Conservation (phyloP, 2,797 vertebrate species). For the Stomatorhinus walkeri region DNA sequence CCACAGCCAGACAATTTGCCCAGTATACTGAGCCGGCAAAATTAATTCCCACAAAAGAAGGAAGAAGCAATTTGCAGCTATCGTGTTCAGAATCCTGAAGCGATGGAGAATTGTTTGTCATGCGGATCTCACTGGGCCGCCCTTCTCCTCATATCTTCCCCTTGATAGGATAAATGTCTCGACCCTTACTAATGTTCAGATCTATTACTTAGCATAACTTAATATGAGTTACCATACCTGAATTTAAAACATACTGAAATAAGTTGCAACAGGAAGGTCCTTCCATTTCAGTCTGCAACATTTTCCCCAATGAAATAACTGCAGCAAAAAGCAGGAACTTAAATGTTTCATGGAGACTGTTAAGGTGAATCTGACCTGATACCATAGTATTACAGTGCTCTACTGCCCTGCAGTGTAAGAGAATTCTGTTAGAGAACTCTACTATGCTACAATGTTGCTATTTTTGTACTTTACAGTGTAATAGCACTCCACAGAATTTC, state of each 20-base stretch:
- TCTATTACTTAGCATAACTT: not conserved
- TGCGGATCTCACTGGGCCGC: slow-evolving; percentile 39
- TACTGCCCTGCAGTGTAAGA: not conserved
- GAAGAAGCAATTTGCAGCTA: slow-evolving; percentile 48
- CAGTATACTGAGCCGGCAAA: slow-evolving; percentile 38
- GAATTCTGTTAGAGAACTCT: not conserved
- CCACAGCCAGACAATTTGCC: slow-evolving; percentile 34
- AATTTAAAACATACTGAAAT: not conserved
- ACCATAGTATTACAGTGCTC: not conserved
- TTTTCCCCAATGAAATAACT: not conserved
- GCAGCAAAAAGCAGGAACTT: not conserved
- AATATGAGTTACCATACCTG: not conserved
- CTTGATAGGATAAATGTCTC: slow-evolving; percentile 13
- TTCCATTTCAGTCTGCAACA: not conserved
- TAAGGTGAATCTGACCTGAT: not conserved
- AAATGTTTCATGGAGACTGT: not conserved
- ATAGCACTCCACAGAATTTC: not conserved
- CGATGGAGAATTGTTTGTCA: slow-evolving; percentile 50
- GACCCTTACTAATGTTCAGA: not conserved
- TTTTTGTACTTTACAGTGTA: not conserved
- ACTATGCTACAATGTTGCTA: not conserved
- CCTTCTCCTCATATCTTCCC: slow-evolving; percentile 6
- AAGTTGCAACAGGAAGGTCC: not conserved
- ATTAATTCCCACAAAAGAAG: slow-evolving; percentile 52
- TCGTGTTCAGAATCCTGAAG: slow-evolving; percentile 52